A percentile compares a stretch with the other conserved stretches of the same genome.
These are phyloP conservation scores for Triplophysa dalaica DNA, from an alignment of 2,113 vertebrate species.

Conservation along the genomic window DNA sequence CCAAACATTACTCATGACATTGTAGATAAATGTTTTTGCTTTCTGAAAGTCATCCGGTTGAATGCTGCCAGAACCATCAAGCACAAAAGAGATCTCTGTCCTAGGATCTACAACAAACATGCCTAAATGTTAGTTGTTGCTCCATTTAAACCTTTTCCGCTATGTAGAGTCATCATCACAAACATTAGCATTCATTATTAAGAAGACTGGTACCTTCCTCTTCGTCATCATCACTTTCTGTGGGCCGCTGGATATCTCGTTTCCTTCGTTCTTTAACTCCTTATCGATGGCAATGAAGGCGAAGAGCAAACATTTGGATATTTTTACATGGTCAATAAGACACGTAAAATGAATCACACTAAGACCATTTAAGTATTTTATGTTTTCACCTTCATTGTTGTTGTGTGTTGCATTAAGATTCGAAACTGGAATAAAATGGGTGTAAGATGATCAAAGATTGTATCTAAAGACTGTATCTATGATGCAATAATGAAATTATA, in stretches of 20 bases:
- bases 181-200: neutral
- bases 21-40: constrained; percentile 77
- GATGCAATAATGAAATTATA: neutral
- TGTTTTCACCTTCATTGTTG: constrained; percentile 25
- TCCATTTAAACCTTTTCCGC: neutral
- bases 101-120: constrained; percentile 27
- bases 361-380: neutral
- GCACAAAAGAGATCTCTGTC: constrained; percentile 48
- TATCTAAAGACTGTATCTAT: neutral
- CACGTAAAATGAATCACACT: neutral
- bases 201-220: constrained; percentile 33
- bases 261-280: constrained; percentile 34
- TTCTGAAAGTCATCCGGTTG: constrained; percentile 65
- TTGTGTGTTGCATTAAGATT: neutral
- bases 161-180: neutral
- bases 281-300: neutral
- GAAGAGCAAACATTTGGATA: neutral
- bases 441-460: neutral
- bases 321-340: neutral
- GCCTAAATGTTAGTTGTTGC: too few species aligned
- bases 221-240: constrained; percentile 10
- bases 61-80: constrained; percentile 74
- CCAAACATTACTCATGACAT: constrained; percentile 72
- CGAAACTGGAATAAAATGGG: constrained; percentile 11
- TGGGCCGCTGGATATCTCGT: constrained; percentile 33